These are phyloP conservation scores for Pocillopora damicornis DNA, from an alignment of 64 coral and sea anemone species.

Conservation along the genomic window DNA sequence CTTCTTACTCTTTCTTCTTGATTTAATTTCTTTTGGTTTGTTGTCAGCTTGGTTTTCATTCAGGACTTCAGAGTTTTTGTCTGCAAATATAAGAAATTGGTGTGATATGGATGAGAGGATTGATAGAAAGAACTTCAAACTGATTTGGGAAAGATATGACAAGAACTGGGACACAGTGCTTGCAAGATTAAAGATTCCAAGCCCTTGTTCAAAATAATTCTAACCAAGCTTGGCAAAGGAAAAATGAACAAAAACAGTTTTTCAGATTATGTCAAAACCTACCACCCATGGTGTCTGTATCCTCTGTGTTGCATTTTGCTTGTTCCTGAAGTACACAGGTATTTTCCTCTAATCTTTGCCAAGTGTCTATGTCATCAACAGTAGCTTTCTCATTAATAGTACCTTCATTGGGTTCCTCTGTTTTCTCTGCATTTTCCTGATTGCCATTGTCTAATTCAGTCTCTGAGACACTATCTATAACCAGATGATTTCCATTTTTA, in stretches of 20 bases:
- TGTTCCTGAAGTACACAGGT: neutral
- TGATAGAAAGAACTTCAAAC: too few relatives aligned
- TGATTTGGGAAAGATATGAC: too few relatives aligned
- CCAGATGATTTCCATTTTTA: neutral
- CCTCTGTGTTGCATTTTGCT: neutral
- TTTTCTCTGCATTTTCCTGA: neutral
- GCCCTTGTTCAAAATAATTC: too few relatives aligned
- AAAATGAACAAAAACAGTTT: too few relatives aligned
- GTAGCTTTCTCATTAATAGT: neutral
- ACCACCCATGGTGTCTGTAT: neutral
- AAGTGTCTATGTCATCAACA: neutral
- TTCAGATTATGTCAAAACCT: neutral
- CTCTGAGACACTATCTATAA: neutral
- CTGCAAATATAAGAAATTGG: neutral
- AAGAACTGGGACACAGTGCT: too few relatives aligned
- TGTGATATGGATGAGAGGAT: too few relatives aligned
- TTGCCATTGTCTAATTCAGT: neutral
- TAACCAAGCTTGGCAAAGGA: neutral
- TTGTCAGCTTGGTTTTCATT: neutral
- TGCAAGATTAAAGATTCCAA: too few relatives aligned
- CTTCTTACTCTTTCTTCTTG: slow-evolving; percentile 22
- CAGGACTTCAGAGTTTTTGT: neutral
- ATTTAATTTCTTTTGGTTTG: neutral
- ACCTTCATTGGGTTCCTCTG: neutral
- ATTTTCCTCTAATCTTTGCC: neutral